Conservation (phyloP, 2,888 invertebrate genomes). For the Chrysomela aeneicollis region DNA sequence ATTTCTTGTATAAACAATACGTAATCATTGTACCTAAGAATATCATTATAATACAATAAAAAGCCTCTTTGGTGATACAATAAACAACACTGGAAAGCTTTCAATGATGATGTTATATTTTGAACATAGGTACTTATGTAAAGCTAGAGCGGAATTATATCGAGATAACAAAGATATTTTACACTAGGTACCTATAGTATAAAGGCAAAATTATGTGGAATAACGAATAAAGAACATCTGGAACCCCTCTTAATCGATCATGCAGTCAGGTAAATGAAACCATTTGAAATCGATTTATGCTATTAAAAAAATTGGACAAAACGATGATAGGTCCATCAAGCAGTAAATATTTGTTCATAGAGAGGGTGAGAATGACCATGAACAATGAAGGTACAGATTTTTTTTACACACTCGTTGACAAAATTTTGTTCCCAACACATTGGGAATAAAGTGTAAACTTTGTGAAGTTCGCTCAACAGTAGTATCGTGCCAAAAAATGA, state of each 20-base stretch:
- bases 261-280: no score
- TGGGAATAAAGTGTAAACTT: no score
- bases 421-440: no score
- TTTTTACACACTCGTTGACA: no score
- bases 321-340: no score
- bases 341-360: no score
- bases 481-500: no score
- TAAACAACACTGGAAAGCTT: slow-evolving; percentile 52
- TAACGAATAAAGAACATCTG: background rate
- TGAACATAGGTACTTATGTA: background rate
- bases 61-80: slow-evolving; percentile 55
- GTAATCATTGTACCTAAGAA: slow-evolving; percentile 54
- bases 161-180: background rate
- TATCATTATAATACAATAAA: slow-evolving; percentile 50
- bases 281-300: no score
- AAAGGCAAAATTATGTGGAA: slow-evolving; percentile 34
- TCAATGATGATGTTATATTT: slow-evolving; percentile 35
- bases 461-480: no score
- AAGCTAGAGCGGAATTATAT: background rate
- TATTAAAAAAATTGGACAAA: no score
- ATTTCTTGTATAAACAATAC: slow-evolving; percentile 60
- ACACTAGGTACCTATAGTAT: slow-evolving; percentile 32
- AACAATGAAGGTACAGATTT: no score
- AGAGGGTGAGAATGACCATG: no score
- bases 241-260: background rate